A percentile compares a stretch with the other conserved stretches of the same genome.
Conservation (phyloP, 2,888 invertebrate species). For the Nowickia ferox region DNA sequence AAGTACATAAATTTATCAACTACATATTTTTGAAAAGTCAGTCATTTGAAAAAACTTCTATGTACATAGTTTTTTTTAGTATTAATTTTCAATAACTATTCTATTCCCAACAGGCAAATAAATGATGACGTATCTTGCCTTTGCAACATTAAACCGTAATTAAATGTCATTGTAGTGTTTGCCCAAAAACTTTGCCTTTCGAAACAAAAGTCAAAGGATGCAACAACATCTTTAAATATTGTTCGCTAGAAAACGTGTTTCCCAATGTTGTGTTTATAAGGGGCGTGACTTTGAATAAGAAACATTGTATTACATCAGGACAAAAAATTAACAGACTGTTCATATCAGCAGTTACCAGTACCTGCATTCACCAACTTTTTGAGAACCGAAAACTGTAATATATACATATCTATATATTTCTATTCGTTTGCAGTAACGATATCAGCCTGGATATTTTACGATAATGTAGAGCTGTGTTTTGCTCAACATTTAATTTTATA, state of each 20-base stretch:
- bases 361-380: no score
- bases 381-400: no score
- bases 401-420: no score
- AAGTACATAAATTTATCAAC: no score
- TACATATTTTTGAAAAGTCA: neutral
- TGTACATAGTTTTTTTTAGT: neutral
- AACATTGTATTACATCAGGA: no score
- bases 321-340: no score
- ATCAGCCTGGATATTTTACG: no score
- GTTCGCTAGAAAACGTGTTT: neutral
- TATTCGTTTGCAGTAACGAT: no score
- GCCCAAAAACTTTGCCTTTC: constrained; percentile 33
- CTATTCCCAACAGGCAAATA: constrained; percentile 11
- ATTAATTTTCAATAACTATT: neutral
- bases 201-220: constrained; percentile 38
- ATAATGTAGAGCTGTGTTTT: no score
- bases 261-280: neutral
- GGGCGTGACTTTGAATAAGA: no score
- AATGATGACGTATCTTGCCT: constrained; percentile 22
- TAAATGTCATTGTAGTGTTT: constrained; percentile 64
- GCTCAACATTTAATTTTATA: no score
- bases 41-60: neutral
- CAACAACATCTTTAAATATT: constrained; percentile 1
- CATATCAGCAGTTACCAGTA: no score
- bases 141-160: constrained; percentile 40